Evolutionary conservation across 2,113 vertebrate genomes (phyloP).

Genomic region (Aythya baeri): DNA sequence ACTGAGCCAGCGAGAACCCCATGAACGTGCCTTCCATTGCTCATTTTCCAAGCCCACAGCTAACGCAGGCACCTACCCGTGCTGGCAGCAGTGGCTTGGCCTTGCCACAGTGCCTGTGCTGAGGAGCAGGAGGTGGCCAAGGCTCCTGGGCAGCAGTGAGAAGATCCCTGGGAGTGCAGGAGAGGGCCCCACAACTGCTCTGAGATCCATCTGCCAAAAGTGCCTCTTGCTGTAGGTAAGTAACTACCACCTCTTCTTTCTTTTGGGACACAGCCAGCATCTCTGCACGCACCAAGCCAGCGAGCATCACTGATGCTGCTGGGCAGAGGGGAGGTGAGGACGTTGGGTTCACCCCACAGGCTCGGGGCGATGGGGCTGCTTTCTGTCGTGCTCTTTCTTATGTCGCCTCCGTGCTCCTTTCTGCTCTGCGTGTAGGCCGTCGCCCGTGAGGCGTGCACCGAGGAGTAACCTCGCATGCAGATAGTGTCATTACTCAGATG

Average conservation of each 20-base stretch:
- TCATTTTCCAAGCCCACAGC: not conserved
- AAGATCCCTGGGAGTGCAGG: fast-evolving
- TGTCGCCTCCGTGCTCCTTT: not conserved
- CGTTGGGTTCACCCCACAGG: fast-evolving
- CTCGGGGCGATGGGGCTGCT: not conserved
- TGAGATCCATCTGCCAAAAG: not conserved
- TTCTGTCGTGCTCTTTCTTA: not conserved
- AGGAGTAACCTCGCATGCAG: fast-evolving
- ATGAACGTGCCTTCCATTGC: fast-evolving
- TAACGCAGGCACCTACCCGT: fast-evolving
- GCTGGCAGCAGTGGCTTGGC: not conserved
- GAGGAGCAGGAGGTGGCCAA: not conserved
- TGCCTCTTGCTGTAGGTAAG: not conserved
- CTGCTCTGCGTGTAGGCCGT: not conserved
- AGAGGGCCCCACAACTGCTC: not conserved
- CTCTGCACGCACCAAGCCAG: not conserved
- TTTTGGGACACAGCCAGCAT: not conserved
- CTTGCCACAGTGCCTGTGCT: not conserved
- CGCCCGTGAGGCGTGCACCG: not conserved
- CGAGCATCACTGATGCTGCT: fast-evolving
- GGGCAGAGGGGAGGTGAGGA: not conserved
- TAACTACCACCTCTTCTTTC: not conserved
- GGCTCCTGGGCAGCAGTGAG: not conserved
- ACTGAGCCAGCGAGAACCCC: not conserved
- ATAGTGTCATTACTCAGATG: not conserved